Percentiles rank a stretch among this genome's conserved stretches.
Evolutionary conservation across 2,113 vertebrate genomes (phyloP).

Genomic region (Petrocephalus microphthalmus): DNA sequence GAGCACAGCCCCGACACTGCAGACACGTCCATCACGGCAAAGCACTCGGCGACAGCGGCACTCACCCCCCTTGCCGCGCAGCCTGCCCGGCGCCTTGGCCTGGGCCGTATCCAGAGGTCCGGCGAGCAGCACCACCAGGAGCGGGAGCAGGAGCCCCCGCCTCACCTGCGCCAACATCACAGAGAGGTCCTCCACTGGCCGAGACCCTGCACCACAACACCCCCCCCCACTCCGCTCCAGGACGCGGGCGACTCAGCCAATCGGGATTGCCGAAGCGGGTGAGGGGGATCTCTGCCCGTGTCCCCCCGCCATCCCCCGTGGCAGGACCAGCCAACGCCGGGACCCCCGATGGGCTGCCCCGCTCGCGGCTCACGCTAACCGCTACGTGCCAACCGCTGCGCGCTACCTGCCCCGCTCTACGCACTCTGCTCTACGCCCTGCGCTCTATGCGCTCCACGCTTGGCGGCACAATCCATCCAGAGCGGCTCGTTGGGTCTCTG

Average conservation of each 20-base stretch:
- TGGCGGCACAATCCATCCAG: not conserved
- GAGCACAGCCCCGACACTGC: not conserved
- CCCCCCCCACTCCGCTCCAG: conserved; percentile 1
- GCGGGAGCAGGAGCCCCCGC: not conserved
- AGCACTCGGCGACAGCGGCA: not conserved
- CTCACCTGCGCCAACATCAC: conserved; percentile 1
- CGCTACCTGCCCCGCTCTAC: not conserved
- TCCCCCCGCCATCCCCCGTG: not conserved
- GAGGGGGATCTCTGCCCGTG: not conserved
- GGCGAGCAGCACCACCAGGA: conserved; percentile 14
- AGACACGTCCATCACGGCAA: too few species aligned
- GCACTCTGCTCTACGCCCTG: not conserved
- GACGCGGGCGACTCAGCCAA: not conserved
- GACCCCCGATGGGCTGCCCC: not conserved
- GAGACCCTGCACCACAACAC: not conserved
- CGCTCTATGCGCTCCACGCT: not conserved
- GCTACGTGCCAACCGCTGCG: not conserved
- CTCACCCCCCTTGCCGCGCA: conserved; percentile 30
- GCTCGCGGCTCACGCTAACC: not conserved
- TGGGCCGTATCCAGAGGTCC: conserved; percentile 18
- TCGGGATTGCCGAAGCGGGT: not conserved
- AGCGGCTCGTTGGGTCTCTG: not conserved
- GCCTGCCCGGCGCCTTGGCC: conserved; percentile 23
- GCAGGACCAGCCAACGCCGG: not conserved
- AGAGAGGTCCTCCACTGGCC: not conserved